Conservation (phyloP, 2,888 invertebrate genomes). For the Operophtera brumata region DNA sequence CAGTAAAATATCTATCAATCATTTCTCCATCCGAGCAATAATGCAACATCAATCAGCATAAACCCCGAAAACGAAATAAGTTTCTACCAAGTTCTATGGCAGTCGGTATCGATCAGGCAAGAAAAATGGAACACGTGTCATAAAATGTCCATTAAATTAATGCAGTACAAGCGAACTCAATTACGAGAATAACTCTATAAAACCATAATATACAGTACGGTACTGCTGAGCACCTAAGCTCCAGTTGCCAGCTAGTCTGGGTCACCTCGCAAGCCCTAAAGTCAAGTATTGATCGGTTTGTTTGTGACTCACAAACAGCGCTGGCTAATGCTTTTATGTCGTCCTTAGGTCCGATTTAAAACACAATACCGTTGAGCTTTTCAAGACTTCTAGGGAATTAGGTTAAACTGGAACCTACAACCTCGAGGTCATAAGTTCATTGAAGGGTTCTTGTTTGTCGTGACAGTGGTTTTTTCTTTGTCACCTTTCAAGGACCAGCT, state of each 20-base stretch:
- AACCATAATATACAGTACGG: background rate
- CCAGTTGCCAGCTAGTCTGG: constrained; percentile 45
- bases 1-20: background rate
- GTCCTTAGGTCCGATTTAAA: no score
- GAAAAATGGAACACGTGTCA: constrained; percentile 5
- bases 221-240: background rate
- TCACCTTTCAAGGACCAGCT: no score
- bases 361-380: no score
- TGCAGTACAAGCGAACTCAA: constrained; percentile 25
- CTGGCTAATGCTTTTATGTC: background rate
- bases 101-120: background rate
- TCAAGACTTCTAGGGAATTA: no score
- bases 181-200: constrained; percentile 35
- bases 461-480: no score
- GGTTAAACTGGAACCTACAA: no score
- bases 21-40: background rate
- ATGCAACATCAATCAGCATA: constrained; percentile 14
- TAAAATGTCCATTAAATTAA: constrained; percentile 22
- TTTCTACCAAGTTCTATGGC: background rate
- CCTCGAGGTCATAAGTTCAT: no score
- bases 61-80: background rate
- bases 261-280: constrained; percentile 42
- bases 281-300: constrained; percentile 50
- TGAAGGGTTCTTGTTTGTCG: no score
- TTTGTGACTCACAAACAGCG: constrained; percentile 35